Base-by-base conservation (phyloP, 1,140 invertebrate species). In the Aphis gossypii region DNA sequence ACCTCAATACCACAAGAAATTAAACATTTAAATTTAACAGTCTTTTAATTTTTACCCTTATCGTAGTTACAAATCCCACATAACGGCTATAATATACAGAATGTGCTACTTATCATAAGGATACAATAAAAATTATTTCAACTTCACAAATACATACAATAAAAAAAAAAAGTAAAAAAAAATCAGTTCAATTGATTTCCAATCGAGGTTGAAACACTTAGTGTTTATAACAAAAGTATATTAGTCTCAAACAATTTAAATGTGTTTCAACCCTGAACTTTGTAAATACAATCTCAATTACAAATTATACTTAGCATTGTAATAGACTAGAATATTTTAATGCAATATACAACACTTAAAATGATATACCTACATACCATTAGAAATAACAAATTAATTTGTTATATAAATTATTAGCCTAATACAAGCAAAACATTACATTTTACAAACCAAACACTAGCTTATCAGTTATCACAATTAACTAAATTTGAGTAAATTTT, bases 21-120 rank as follows among this genome's bases (percentile, higher is more conserved):
- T 48, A 93, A n/a, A 54, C 46, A 93, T 30, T 93, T 30, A 84
- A 86, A 93, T 93, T 83, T 20, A n/a, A 93, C 92, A 93, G 92
- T 93, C 92, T 93, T 93, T 82, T 93, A 56, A 54, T 93, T 60
- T 86, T 83, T 86, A 93, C 82, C 92, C 82, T 93, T 93, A 93
- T 86, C 92, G 25, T 84, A 84, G 82, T 93, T 93, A 84, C 82
- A 84, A 46, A 54, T 83, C 82, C 46, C 76, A 93, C 35, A 93
- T 8, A 84, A 93, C n/a, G 30, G n/a, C n/a, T 11, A 11, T 83
- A 83, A 83, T 83, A 38, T 83, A 92, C 90, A 92, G 68, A 30
- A 48, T 18, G 1, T 76, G n/a, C 44, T 51, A 92, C 76, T 83
- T 14, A 46, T 60, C 35, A 46, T 44, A 92, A 92, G 11, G 30